phyloP scores from a whole-genome alignment of 2,797 vertebrate genomes.

The Emys orbicularis region DNA sequence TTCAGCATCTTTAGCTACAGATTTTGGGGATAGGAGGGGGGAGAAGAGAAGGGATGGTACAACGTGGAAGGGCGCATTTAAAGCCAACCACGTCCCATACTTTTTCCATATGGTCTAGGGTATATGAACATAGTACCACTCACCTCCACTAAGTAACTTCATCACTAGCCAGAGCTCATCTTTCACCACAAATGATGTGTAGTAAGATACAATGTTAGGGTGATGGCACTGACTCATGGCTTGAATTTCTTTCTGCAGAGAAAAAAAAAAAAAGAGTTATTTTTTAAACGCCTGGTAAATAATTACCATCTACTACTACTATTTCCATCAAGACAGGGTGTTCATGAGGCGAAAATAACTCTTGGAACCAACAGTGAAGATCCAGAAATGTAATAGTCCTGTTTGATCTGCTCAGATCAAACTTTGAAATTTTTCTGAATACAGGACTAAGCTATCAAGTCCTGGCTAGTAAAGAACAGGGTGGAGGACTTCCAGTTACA shows the following conservation, averaged over 20 bases:
- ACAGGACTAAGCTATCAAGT: neutral
- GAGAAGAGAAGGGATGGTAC: neutral
- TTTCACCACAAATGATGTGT: conserved; percentile 98
- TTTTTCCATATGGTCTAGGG: neutral
- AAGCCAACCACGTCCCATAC: accelerated
- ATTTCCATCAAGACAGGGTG: neutral
- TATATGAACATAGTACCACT: conserved; percentile 73
- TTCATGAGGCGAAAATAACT: neutral
- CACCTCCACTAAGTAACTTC: conserved; percentile 97
- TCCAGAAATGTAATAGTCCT: neutral
- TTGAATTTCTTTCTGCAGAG: conserved; percentile 97
- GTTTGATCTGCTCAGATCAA: neutral
- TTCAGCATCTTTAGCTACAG: neutral
- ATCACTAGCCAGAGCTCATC: conserved; percentile 99
- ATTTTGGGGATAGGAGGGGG: neutral
- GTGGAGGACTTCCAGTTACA: neutral
- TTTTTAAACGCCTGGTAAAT: neutral
- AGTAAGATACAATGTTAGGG: conserved; percentile 98
- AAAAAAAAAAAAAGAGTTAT: conserved; percentile 56
- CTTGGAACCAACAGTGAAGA: neutral
- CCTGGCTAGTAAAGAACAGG: neutral
- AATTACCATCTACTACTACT: accelerated
- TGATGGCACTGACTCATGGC: conserved; percentile 99
- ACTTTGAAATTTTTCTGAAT: neutral
- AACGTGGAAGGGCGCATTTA: neutral